Conservation (phyloP, 1,140 invertebrate genomes). For the Psilanteris sp. region DNA sequence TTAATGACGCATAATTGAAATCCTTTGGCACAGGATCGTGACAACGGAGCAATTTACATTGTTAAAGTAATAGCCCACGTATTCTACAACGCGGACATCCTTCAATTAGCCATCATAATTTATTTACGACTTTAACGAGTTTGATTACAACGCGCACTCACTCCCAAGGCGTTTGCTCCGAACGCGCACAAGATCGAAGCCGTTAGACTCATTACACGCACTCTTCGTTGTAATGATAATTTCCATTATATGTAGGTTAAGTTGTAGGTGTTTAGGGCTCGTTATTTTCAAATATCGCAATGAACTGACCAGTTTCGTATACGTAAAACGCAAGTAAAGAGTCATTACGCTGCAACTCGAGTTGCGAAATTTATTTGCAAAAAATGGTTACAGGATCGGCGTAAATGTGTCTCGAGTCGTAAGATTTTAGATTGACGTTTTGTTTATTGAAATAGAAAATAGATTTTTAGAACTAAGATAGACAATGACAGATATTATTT, state of each 20-base stretch:
- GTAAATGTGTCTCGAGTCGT: conserved; percentile 34
- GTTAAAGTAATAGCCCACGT: conserved; percentile 55
- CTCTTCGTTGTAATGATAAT: conserved; percentile 58
- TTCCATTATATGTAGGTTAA: conserved; percentile 63
- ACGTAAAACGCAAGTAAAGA: conserved; percentile 12
- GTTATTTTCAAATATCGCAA: conserved; percentile 54
- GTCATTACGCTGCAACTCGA: conserved; percentile 13
- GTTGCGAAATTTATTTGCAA: conserved; percentile 10
- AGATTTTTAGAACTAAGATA: conserved; percentile 8
- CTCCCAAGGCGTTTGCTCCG: conserved; percentile 35
- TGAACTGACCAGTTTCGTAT: conserved; percentile 23
- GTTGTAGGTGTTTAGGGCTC: conserved; percentile 55
- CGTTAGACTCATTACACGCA: conserved; percentile 64
- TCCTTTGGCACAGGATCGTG: conserved; percentile 37
- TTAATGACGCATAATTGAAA: conserved; percentile 57
- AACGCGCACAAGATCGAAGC: conserved; percentile 51
- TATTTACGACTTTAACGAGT: conserved; percentile 62
- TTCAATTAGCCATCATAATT: conserved; percentile 60
- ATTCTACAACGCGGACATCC: conserved; percentile 50
- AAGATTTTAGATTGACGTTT: conserved; percentile 34
- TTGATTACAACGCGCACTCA: conserved; percentile 52
- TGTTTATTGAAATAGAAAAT: conserved; percentile 35
- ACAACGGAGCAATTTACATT: conserved; percentile 55
- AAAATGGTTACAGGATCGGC: conserved; percentile 8
- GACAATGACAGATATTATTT: no score